These are phyloP conservation scores for Bombus waltoni DNA, from an alignment of 1,140 invertebrate genomes.

Conservation along the genomic window DNA sequence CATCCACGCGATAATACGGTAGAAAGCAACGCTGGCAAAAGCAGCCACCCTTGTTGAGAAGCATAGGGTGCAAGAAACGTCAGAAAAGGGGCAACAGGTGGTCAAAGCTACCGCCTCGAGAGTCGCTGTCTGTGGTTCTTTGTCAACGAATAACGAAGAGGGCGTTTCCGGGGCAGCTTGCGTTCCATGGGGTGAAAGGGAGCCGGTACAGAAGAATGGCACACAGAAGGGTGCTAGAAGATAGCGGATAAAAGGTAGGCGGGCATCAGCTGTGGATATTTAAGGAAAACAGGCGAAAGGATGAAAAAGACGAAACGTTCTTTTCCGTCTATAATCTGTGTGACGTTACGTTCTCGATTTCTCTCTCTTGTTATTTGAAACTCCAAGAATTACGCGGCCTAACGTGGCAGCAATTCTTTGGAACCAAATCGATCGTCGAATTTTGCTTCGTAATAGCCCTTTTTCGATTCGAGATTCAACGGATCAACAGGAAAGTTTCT, in stretches of 20 bases:
- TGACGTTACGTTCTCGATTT: neutral
- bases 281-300: slow-evolving; percentile 43
- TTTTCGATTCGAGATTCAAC: neutral
- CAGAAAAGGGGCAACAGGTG: slow-evolving; percentile 71
- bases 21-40: neutral
- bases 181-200: slow-evolving; percentile 51
- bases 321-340: neutral
- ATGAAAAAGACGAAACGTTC: neutral
- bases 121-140: slow-evolving; percentile 44
- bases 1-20: too few species aligned
- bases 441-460: neutral
- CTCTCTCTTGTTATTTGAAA: neutral
- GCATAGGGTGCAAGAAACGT: neutral
- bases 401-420: neutral
- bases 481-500: neutral
- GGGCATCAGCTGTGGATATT: slow-evolving; percentile 55
- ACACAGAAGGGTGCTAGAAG: slow-evolving; percentile 17
- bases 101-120: slow-evolving; percentile 72
- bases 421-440: neutral
- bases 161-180: slow-evolving; percentile 13
- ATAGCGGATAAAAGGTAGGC: slow-evolving; percentile 21
- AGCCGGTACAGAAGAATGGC: slow-evolving; percentile 42
- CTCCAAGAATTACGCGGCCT: neutral
- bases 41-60: neutral
- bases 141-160: slow-evolving; percentile 61